Percentiles rank a stretch among this genome's conserved stretches.
Evolutionary conservation across 1,140 invertebrate species (phyloP).

Genomic region (Euborellia annulipes): DNA sequence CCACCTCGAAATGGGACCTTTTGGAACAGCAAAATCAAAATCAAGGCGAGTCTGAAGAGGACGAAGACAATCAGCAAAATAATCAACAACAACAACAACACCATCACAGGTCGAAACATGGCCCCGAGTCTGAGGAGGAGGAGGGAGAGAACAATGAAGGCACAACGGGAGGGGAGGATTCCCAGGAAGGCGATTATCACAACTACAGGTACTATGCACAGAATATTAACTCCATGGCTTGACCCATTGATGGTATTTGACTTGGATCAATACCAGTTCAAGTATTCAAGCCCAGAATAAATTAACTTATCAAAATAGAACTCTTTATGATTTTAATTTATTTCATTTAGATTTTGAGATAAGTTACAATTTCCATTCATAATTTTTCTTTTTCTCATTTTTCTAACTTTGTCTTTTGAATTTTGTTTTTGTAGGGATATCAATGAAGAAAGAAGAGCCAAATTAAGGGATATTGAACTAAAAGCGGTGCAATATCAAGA

Average conservation of each 20-base stretch:
- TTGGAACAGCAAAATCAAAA: slow-evolving; percentile 38
- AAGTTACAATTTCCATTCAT: no score
- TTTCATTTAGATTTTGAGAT: no score
- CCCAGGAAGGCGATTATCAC: slow-evolving; percentile 6
- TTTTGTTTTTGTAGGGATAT: slow-evolving; percentile 22
- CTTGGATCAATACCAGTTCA: no score
- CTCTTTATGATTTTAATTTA: no score
- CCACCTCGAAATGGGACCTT: slow-evolving; percentile 75
- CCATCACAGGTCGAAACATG: no score
- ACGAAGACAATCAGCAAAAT: slow-evolving; percentile 3
- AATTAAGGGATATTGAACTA: slow-evolving; percentile 82
- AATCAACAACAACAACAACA: neutral
- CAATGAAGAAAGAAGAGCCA: slow-evolving; percentile 61
- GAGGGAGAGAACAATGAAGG: slow-evolving; percentile 23
- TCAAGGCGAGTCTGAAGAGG: slow-evolving; percentile 22
- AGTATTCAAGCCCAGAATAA: no score
- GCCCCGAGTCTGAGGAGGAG: neutral
- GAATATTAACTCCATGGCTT: no score
- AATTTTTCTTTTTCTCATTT: no score
- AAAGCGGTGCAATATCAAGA: slow-evolving; percentile 93
- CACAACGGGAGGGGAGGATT: slow-evolving; percentile 10
- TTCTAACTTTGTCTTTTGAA: neutral
- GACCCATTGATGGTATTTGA: no score
- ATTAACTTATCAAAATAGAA: no score
- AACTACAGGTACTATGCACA: slow-evolving; percentile 1